A percentile compares a stretch with the other conserved stretches of the same genome.
Evolutionary conservation across 2,797 vertebrate species (phyloP).

Genomic region (Diglossa cyanea): DNA sequence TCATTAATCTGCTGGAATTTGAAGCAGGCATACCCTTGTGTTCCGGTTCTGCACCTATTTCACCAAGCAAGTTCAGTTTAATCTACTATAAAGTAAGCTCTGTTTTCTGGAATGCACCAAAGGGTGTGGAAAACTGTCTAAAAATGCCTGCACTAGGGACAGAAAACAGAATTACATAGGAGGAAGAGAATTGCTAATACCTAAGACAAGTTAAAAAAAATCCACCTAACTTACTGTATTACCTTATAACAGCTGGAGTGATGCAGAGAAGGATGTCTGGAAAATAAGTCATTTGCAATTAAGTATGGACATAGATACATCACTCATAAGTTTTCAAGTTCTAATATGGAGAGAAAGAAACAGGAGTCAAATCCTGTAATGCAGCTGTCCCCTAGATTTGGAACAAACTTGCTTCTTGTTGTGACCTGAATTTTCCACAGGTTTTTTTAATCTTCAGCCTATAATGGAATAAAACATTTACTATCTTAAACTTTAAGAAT

Average conservation of each 20-base stretch:
- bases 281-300: not conserved
- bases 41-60: constrained; percentile 1
- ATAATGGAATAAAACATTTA: not conserved
- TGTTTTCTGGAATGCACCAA: not conserved
- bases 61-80: constrained; percentile 20
- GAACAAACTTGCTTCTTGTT: not conserved
- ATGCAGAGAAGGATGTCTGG: not conserved
- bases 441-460: not conserved
- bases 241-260: not conserved
- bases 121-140: constrained; percentile 6
- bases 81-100: not conserved
- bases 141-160: not conserved
- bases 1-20: not conserved
- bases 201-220: not conserved
- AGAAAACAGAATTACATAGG: not conserved
- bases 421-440: not conserved
- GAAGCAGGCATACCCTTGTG: not conserved
- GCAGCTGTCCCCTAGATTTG: not conserved
- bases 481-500: not conserved
- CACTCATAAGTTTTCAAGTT: not conserved
- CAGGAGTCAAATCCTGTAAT: not conserved
- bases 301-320: not conserved
- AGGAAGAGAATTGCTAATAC: not conserved
- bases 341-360: not conserved
- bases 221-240: not conserved